Percentiles rank a stretch among this genome's conserved stretches.
These are phyloP conservation scores for Phyllostomus discolor DNA, from an alignment of 2,113 vertebrate genomes.

Conservation along the genomic window DNA sequence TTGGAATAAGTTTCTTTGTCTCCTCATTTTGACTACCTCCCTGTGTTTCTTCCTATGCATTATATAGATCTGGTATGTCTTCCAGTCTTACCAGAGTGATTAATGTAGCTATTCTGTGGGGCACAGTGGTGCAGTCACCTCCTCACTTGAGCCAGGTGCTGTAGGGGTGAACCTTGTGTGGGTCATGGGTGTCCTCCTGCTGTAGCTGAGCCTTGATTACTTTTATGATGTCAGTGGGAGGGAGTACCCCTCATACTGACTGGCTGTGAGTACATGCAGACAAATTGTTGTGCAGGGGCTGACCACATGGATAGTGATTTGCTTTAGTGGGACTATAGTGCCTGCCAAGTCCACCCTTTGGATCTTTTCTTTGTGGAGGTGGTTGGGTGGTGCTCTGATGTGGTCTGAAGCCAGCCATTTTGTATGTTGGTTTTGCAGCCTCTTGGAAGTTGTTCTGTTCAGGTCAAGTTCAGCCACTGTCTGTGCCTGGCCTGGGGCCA, in stretches of 20 bases:
- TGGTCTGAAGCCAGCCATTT: not conserved
- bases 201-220: not conserved
- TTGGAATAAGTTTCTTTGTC: not conserved
- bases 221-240: not conserved
- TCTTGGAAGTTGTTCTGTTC: not conserved
- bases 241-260: not conserved
- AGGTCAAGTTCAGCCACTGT: not conserved
- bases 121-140: not conserved
- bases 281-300: not conserved
- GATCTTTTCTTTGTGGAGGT: not conserved
- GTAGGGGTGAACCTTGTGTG: not conserved
- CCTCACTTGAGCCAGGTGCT: not conserved
- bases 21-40: not conserved
- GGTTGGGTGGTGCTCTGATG: not conserved
- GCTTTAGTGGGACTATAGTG: not conserved
- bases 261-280: not conserved
- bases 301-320: not conserved
- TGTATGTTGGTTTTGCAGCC: not conserved
- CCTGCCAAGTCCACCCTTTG: not conserved
- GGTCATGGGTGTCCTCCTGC: too few species aligned
- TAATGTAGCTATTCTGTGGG: not conserved
- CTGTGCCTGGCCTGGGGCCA: not conserved
- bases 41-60: not conserved
- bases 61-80: not conserved
- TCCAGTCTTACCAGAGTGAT: not conserved